Percentiles rank a stretch among this genome's conserved stretches.
Conservation (phyloP, 2,797 vertebrate genomes). For the Sitta carolinensis region DNA sequence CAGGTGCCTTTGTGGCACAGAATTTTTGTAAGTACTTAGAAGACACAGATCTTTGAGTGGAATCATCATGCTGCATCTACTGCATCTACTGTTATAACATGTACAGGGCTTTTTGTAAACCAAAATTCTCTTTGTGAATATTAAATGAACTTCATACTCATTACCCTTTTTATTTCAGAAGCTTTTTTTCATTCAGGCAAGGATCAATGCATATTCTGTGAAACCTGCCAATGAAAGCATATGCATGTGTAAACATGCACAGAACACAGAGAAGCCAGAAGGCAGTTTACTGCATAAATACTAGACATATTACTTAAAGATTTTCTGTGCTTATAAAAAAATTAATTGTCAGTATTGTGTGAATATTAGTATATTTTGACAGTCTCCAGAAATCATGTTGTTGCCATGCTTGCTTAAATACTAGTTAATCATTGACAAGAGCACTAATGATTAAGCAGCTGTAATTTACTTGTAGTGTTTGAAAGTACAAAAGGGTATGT, state of each 20-base stretch:
- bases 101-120: background rate
- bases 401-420: background rate
- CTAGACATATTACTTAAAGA: background rate
- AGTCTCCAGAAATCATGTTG: background rate
- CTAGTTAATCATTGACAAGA: conserved; percentile 33
- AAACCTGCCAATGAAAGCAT: background rate
- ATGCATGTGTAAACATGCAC: background rate
- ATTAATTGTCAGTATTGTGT: background rate
- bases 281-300: background rate
- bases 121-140: background rate
- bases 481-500: conserved; percentile 51
- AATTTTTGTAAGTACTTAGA: background rate
- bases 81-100: background rate
- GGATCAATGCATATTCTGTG: background rate
- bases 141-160: background rate
- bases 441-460: conserved; percentile 49
- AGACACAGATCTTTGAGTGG: background rate
- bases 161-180: background rate
- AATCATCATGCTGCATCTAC: background rate
- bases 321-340: background rate
- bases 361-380: background rate
- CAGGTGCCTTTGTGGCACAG: background rate
- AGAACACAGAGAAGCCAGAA: background rate
- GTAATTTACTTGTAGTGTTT: conserved; percentile 6
- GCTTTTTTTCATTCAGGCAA: background rate